phyloP scores from a whole-genome alignment of 1,140 invertebrate genomes.

The Cydia strobilella region DNA sequence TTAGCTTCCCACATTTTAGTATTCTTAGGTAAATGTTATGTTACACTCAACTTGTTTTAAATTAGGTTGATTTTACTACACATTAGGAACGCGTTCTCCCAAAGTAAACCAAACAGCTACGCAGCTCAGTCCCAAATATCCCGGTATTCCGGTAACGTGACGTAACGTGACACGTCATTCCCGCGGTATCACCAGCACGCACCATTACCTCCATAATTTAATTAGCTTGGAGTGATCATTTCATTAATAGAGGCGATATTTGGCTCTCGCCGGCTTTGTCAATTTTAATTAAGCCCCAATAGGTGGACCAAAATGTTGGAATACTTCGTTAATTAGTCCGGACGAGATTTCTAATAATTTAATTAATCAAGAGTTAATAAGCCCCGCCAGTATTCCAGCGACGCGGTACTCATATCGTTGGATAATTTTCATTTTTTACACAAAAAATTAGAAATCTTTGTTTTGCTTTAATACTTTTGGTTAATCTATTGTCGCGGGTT shows the following conservation, averaged over 20 bases:
- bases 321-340: slow-evolving; percentile 78
- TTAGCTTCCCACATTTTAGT: no score
- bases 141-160: not conserved
- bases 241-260: slow-evolving; percentile 78
- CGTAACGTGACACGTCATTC: slow-evolving; percentile 36
- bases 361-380: slow-evolving; percentile 77
- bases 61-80: not conserved
- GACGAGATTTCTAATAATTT: slow-evolving; percentile 79
- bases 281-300: slow-evolving; percentile 78
- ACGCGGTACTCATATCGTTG: slow-evolving; percentile 54
- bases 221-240: slow-evolving; percentile 79
- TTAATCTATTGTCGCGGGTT: no score
- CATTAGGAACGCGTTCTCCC: not conserved
- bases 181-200: slow-evolving; percentile 73
- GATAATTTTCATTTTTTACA: not conserved
- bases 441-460: no score
- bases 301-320: slow-evolving; percentile 77
- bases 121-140: not conserved
- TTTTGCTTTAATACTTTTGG: no score
- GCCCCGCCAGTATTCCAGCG: slow-evolving; percentile 67
- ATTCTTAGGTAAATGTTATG: no score
- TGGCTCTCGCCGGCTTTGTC: slow-evolving; percentile 74
- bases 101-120: not conserved
- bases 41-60: no score
- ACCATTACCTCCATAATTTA: slow-evolving; percentile 79